Base-by-base conservation (phyloP, 2,113 vertebrate genomes). In the Microcebus ravelobensis region DNA sequence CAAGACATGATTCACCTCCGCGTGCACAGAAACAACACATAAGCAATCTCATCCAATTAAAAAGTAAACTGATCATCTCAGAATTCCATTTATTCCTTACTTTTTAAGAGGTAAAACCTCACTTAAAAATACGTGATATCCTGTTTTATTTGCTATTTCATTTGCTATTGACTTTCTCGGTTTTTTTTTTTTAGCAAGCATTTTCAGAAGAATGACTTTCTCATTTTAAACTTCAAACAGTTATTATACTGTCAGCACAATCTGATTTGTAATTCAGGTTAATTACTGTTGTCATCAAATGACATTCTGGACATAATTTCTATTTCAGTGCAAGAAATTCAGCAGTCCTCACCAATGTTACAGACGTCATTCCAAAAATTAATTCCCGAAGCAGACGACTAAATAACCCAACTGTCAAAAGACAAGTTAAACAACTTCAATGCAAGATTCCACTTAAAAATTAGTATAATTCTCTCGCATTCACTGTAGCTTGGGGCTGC, bases 301-400 rank as follows among this genome's bases (percentile, higher is more conserved):
- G 89, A 84, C 91, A 92, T 27, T 80, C 12, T 55, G 81, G 81
- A 82, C 74, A 80, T 13, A 31, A 61, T 93, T 97, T 96, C 94
- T 94, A 71, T 71, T 94, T 91, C 82, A 71, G 45, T 71, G 61
- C 67, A 79, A 96, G 74, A 89, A 93, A 96, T 39, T 70, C 92
- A 70, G 45, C 25, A 17, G 39, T 63, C 77, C 55, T 94, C 88
- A 67, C 42, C 59, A 96, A 65, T 12, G 6, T 59, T 89, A 67
- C 20, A 81, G 39, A 89, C 77, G 71, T 84, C 90, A 87, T 81
- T 89, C 63, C 76, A 90, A 94, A 95, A 96, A 95, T 77, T 96
- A 97, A 96, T 95, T 93, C 52, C 80, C 91, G 87, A 76, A 91
- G 80, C 68, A 97, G 89, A 97, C 89, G 97, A 94, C 93, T 97